phyloP scores from a whole-genome alignment of 2,113 vertebrate genomes.

The Stercorarius parasiticus region DNA sequence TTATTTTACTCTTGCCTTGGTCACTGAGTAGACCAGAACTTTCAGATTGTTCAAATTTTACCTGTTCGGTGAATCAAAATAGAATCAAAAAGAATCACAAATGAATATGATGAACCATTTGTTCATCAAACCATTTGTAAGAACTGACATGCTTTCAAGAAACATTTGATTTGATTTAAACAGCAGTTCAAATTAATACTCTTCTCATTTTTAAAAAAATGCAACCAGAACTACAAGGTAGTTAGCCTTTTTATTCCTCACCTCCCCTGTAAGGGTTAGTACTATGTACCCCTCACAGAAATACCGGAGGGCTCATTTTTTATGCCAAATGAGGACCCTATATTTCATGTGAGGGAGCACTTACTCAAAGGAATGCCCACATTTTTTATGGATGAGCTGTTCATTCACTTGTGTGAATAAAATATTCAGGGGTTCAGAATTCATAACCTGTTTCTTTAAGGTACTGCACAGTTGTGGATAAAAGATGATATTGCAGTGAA shows the following conservation, averaged over 20 bases:
- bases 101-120: not conserved
- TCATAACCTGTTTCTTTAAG: constrained; percentile 27
- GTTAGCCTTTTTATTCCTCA: not conserved
- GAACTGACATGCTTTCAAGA: not conserved
- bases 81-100: not conserved
- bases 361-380: not conserved
- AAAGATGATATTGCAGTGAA: not conserved
- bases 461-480: not conserved
- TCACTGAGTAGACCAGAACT: not conserved
- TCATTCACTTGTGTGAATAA: not conserved
- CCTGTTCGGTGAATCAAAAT: not conserved
- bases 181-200: not conserved
- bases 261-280: not conserved
- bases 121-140: not conserved
- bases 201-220: not conserved
- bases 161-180: not conserved
- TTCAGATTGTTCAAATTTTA: not conserved
- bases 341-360: not conserved
- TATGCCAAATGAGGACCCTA: not conserved
- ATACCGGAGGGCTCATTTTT: not conserved
- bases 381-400: not conserved
- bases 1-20: not conserved
- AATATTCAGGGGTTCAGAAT: not conserved
- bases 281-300: not conserved
- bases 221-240: not conserved